phyloP scores from a whole-genome alignment of 2,797 vertebrate genomes.

The Syngnathus acus region DNA sequence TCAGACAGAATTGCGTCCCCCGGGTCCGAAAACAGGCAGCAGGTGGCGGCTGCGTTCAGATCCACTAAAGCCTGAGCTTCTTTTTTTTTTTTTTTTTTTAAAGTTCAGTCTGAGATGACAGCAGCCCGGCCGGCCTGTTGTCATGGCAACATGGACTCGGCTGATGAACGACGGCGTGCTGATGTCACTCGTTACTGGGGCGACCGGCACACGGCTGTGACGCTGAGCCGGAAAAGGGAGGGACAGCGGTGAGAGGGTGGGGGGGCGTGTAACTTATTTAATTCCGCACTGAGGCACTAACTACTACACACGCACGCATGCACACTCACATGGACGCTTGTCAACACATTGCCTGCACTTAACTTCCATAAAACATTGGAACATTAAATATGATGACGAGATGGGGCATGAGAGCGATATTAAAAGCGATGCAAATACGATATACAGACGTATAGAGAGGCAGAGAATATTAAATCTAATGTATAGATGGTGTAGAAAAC shows the following conservation, averaged over 20 bases:
- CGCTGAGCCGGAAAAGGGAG: slow-evolving; percentile 24
- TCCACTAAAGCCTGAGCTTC: neutral
- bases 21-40: neutral
- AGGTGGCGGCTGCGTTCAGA: slow-evolving; percentile 2
- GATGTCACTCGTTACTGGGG: slow-evolving; percentile 67
- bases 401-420: neutral
- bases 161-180: slow-evolving; percentile 58
- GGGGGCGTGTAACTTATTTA: slow-evolving; percentile 24
- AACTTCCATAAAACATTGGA: neutral
- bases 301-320: neutral
- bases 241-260: neutral
- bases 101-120: slow-evolving; percentile 1
- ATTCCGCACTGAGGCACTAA: slow-evolving; percentile 34
- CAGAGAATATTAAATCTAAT: too few relatives aligned
- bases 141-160: slow-evolving; percentile 57
- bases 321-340: too few relatives aligned
- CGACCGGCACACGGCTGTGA: slow-evolving; percentile 53
- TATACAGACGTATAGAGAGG: too few relatives aligned
- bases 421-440: neutral
- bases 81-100: neutral
- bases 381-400: neutral
- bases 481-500: too few relatives aligned
- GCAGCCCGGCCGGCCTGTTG: slow-evolving; percentile 43
- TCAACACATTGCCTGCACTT: neutral
- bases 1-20: neutral